These are phyloP conservation scores for Aethes cnicana DNA, from an alignment of 2,888 invertebrate species.

Conservation along the genomic window DNA sequence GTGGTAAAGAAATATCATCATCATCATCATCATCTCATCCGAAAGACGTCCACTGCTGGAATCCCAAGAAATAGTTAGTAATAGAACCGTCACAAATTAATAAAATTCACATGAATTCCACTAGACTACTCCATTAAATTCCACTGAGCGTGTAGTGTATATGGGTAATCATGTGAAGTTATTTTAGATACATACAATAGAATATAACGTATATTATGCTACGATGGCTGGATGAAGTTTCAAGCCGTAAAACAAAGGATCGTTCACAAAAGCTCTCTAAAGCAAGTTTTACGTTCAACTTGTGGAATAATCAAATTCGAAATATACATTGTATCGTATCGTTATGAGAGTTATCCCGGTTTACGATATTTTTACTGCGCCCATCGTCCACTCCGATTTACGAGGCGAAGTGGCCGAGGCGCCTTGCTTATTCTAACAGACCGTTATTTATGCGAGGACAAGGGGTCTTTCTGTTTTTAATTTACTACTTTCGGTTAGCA, in stretches of 20 bases:
- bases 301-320: constrained; percentile 28
- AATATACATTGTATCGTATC: constrained; percentile 27
- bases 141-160: no score
- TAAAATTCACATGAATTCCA: no score
- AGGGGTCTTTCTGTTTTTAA: constrained; percentile 38
- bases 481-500: constrained; percentile 29
- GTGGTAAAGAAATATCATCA: no score
- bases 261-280: constrained; percentile 7
- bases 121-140: no score
- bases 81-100: no score
- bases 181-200: no score
- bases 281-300: constrained; percentile 20
- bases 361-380: constrained; percentile 34
- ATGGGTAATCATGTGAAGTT: no score
- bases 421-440: constrained; percentile 45
- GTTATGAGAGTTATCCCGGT: constrained; percentile 31
- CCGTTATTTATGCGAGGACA: constrained; percentile 44
- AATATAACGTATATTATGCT: no score
- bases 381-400: constrained; percentile 35
- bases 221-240: no score
- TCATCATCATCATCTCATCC: no score
- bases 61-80: no score
- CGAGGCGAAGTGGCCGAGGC: constrained; percentile 39
- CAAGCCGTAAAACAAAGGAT: constrained; percentile 1
- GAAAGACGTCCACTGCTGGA: no score